These are phyloP conservation scores for Nephrotoma appendiculata DNA, from an alignment of 2,888 invertebrate species.

Conservation along the genomic window DNA sequence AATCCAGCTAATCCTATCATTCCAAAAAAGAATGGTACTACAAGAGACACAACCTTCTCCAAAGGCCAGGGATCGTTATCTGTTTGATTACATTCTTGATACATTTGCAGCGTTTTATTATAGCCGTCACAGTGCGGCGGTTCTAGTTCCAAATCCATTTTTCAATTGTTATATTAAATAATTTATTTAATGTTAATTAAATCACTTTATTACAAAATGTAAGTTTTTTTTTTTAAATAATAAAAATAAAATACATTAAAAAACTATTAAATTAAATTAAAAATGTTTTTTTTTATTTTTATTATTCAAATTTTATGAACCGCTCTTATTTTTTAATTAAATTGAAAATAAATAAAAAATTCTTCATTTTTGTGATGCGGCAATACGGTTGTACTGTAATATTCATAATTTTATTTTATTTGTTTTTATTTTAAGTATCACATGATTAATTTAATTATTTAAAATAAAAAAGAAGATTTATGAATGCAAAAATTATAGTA, in stretches of 20 bases:
- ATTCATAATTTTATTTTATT: background rate
- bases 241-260: background rate
- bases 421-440: background rate
- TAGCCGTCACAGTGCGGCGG: slow-evolving; percentile 12
- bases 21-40: slow-evolving; percentile 72
- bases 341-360: background rate
- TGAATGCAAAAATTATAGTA: background rate
- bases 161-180: background rate
- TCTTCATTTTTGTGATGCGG: background rate
- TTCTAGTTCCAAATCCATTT: background rate
- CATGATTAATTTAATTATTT: background rate
- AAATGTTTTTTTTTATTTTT: background rate
- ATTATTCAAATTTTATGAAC: background rate
- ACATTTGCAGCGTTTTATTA: slow-evolving; percentile 15
- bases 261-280: background rate
- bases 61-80: slow-evolving; percentile 38
- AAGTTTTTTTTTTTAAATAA: background rate
- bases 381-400: too few species aligned
- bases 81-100: slow-evolving; percentile 13
- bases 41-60: slow-evolving; percentile 50
- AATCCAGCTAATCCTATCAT: slow-evolving; percentile 77
- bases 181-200: too few species aligned
- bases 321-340: background rate
- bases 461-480: background rate
- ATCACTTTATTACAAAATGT: background rate